Evolutionary conservation across 1,140 invertebrate genomes (phyloP).

Genomic region (Aricia agestis): DNA sequence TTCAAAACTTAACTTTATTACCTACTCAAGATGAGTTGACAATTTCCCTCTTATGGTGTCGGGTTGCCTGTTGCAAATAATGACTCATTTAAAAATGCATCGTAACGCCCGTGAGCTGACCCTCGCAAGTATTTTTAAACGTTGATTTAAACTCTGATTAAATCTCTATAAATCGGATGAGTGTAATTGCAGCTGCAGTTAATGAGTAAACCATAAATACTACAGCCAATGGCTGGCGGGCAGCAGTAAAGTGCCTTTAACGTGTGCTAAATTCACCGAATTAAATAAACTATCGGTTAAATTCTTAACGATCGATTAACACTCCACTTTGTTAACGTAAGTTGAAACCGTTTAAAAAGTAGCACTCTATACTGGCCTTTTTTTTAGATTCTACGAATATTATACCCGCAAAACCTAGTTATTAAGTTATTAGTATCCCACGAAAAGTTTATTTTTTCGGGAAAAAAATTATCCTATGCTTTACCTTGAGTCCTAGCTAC

Average conservation of each 20-base stretch:
- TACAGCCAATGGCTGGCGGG: conserved; percentile 7
- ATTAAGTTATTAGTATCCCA: too few species aligned
- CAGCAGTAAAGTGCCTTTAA: conserved; percentile 15
- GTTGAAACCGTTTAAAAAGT: not conserved
- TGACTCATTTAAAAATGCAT: too few species aligned
- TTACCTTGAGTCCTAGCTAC: too few species aligned
- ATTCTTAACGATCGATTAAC: not conserved
- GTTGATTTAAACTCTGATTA: not conserved
- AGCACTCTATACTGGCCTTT: too few species aligned
- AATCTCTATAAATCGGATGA: conserved; percentile 1
- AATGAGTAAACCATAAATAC: conserved; percentile 12
- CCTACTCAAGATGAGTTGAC: too few species aligned
- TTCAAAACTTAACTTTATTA: too few species aligned
- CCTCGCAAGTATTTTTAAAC: not conserved
- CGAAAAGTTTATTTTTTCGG: too few species aligned
- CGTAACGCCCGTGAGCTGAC: not conserved
- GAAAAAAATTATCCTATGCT: too few species aligned
- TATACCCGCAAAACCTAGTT: too few species aligned
- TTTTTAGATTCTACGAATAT: not conserved
- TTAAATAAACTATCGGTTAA: conserved; percentile 14
- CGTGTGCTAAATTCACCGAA: conserved; percentile 14
- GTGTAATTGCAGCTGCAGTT: not conserved
- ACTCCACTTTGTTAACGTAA: not conserved
- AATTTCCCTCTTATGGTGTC: too few species aligned
- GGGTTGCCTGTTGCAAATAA: too few species aligned